These are phyloP conservation scores for Ectemnius continuus DNA, from an alignment of 2,888 invertebrate species.

Conservation along the genomic window DNA sequence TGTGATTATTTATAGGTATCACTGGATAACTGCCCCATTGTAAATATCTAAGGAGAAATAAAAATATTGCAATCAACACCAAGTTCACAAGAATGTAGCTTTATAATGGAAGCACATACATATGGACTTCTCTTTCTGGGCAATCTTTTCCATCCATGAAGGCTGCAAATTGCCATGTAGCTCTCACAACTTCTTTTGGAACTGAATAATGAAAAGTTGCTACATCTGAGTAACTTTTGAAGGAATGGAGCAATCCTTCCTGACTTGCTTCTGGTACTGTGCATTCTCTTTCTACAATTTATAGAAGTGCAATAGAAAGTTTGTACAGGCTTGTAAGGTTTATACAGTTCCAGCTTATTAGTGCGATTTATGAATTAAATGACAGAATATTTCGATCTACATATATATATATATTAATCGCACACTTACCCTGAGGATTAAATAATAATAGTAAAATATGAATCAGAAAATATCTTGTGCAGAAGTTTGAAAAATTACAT, in stretches of 20 bases:
- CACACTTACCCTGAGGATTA: conserved; percentile 53
- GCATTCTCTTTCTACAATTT: conserved; percentile 40
- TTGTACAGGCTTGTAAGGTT: not conserved
- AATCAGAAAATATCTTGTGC: conserved; percentile 35
- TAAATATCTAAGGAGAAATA: conserved; percentile 76
- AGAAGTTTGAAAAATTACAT: conserved; percentile 39
- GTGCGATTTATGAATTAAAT: not conserved
- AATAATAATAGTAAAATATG: conserved; percentile 39
- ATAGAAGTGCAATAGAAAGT: not conserved
- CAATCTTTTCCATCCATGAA: conserved; percentile 78
- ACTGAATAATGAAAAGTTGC: conserved; percentile 78
- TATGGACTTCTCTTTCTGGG: conserved; percentile 76
- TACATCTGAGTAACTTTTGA: conserved; percentile 78
- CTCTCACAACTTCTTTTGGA: conserved; percentile 78
- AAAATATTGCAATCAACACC: conserved; percentile 8
- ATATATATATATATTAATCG: not conserved
- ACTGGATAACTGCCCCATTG: conserved; percentile 81
- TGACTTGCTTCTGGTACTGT: conserved; percentile 78
- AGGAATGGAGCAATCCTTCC: conserved; percentile 78
- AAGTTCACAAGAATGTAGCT: conserved; percentile 11
- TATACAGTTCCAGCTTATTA: too few species aligned
- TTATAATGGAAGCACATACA: conserved; percentile 68
- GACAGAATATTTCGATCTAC: not conserved
- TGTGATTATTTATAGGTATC: conserved; percentile 78
- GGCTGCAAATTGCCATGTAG: conserved; percentile 79